phyloP scores from a whole-genome alignment of 2,113 vertebrate species.

The Pseudorectes ferrugineus region DNA sequence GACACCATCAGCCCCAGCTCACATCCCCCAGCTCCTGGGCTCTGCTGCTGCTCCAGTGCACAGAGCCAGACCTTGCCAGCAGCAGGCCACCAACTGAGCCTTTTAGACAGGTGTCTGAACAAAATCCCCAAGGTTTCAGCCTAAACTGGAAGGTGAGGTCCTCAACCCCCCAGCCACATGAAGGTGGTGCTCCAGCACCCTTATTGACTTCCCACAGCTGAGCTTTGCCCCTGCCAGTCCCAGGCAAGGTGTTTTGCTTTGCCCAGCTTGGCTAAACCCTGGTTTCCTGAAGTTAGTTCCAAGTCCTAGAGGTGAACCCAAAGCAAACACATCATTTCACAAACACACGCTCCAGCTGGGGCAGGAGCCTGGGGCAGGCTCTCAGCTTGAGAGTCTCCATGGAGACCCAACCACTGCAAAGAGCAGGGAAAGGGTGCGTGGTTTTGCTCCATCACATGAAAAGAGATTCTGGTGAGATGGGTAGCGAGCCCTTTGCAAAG shows the following conservation, averaged over 20 bases:
- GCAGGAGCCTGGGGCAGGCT: neutral
- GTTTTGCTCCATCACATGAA: neutral
- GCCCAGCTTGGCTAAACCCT: neutral
- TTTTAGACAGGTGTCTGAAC: neutral
- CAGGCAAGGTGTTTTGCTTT: neutral
- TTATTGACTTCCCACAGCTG: neutral
- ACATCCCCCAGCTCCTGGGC: neutral
- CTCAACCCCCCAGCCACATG: accelerated
- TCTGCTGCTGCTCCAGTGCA: neutral
- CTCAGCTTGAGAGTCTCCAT: neutral
- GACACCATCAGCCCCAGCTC: neutral
- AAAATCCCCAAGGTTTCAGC: neutral
- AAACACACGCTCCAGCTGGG: neutral
- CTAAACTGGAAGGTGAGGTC: neutral
- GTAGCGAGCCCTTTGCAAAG: neutral
- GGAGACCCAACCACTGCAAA: neutral
- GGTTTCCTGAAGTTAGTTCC: neutral
- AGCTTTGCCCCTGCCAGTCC: neutral
- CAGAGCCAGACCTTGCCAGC: accelerated
- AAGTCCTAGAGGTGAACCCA: neutral
- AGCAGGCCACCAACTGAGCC: neutral
- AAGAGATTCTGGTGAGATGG: neutral
- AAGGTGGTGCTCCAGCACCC: neutral
- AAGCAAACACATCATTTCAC: neutral
- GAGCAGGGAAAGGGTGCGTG: neutral